A percentile compares a stretch with the other conserved stretches of the same genome.
phyloP scores from a whole-genome alignment of 2,113 vertebrate genomes.

The Rafetus swinhoei region DNA sequence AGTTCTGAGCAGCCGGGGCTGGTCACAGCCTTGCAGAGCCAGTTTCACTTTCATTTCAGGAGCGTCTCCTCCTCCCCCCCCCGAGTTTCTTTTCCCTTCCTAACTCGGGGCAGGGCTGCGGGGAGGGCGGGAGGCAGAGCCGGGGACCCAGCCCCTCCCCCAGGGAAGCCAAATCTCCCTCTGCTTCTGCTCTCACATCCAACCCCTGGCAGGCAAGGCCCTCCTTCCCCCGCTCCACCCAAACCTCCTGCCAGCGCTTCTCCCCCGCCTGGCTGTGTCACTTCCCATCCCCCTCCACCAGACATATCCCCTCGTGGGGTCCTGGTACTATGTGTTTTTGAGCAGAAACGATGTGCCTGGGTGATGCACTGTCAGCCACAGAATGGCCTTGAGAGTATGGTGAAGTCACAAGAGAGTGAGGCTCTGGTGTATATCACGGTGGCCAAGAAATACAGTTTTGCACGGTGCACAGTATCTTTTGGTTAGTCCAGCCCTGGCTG shows the following conservation, averaged over 20 bases:
- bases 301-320: too few species aligned
- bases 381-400: not conserved
- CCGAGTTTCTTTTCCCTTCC: too few species aligned
- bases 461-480: not conserved
- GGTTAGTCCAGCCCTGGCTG: not conserved
- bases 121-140: too few species aligned
- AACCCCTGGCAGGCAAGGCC: too few species aligned
- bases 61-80: fast-evolving
- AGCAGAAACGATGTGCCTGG: not conserved
- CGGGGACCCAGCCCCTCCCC: too few species aligned
- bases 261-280: too few species aligned
- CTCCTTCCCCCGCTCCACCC: too few species aligned
- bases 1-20: fast-evolving
- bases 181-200: too few species aligned
- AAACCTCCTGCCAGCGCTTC: too few species aligned
- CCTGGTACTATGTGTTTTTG: not conserved
- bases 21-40: fast-evolving
- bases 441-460: not conserved
- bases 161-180: too few species aligned
- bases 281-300: too few species aligned
- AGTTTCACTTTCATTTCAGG: not conserved
- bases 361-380: not conserved
- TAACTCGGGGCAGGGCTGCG: too few species aligned
- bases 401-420: not conserved
- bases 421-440: not conserved